Conservation (phyloP, 2,888 invertebrate species). For the Sphecodes monilicornis region DNA sequence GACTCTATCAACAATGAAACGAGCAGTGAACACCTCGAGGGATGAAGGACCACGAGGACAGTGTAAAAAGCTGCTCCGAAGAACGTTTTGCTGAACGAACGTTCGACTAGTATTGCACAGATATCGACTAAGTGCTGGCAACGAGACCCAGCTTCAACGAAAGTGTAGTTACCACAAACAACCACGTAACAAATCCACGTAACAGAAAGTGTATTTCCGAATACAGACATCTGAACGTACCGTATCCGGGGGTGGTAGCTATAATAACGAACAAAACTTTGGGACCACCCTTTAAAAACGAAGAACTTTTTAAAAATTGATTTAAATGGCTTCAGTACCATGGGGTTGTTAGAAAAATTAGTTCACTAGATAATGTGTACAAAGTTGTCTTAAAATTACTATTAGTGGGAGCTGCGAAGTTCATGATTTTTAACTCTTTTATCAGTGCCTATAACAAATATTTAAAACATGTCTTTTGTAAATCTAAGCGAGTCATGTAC, state of each 20-base stretch:
- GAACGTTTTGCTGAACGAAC: slow-evolving; percentile 13
- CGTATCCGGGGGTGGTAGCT: not conserved
- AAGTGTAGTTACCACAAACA: not conserved
- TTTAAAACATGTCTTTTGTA: no score
- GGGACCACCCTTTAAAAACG: no score
- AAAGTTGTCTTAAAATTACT: no score
- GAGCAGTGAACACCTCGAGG: slow-evolving; percentile 24
- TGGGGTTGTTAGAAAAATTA: no score
- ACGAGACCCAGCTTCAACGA: slow-evolving; percentile 5
- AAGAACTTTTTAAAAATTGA: no score
- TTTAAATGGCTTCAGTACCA: no score
- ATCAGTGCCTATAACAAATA: no score
- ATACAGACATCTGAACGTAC: not conserved
- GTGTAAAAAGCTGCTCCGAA: slow-evolving; percentile 10
- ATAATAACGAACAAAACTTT: no score
- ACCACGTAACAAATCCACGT: not conserved
- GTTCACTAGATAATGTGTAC: no score
- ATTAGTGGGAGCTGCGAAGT: no score
- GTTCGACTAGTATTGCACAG: slow-evolving; percentile 56
- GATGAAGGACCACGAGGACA: not conserved
- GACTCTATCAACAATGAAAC: slow-evolving; percentile 11
- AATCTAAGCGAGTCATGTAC: no score
- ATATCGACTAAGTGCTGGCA: slow-evolving; percentile 30
- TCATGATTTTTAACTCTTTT: no score
- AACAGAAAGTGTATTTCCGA: not conserved